phyloP scores from a whole-genome alignment of 2,113 vertebrate species.

The Cheirogaleus medius region DNA sequence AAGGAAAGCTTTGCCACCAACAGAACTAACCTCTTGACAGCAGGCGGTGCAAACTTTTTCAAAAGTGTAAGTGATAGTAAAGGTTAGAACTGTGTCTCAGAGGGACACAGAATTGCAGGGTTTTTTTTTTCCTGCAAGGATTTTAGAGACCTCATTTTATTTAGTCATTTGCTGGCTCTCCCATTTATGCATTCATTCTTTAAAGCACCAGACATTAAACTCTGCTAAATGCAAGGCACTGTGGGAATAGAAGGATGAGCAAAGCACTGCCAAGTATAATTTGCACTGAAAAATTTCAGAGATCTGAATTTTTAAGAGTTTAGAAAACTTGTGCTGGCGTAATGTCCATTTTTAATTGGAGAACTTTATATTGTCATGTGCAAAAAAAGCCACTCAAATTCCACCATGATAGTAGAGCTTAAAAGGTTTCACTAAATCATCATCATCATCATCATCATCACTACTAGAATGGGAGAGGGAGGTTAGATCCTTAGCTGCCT shows the following conservation, averaged over 20 bases:
- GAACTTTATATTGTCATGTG: background rate
- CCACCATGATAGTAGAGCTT: background rate
- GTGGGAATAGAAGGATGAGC: background rate
- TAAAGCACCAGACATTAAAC: background rate
- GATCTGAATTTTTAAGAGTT: background rate
- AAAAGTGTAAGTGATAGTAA: background rate
- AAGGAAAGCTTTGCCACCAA: background rate
- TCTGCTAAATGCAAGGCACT: background rate
- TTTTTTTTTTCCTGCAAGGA: background rate
- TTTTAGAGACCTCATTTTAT: conserved; percentile 30
- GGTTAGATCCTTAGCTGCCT: background rate
- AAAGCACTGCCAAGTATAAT: background rate
- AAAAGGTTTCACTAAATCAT: background rate
- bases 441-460: background rate
- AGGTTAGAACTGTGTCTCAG: background rate
- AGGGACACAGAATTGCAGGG: background rate
- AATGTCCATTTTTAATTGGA: background rate
- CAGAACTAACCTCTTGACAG: background rate
- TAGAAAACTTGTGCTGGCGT: background rate
- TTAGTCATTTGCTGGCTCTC: background rate
- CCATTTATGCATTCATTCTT: background rate
- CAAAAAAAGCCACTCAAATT: background rate
- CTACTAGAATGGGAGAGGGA: background rate
- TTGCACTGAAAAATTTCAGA: background rate
- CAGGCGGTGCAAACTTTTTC: background rate